phyloP scores from a whole-genome alignment of 2,888 invertebrate genomes.

The Hirudinaria manillensis region DNA sequence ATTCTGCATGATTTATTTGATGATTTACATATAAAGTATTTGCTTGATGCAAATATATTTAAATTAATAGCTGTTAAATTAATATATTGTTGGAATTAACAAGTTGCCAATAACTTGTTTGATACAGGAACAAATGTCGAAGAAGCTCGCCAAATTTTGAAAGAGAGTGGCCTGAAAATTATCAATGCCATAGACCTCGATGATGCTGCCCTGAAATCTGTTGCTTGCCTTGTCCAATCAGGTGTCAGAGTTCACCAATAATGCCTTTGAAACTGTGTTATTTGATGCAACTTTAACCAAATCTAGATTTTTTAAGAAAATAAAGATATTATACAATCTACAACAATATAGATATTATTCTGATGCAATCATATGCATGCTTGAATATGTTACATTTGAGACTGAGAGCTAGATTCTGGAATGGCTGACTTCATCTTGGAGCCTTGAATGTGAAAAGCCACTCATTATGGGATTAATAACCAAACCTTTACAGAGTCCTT shows the following conservation, averaged over 20 bases:
- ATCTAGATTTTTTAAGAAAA: neutral
- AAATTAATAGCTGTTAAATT: conserved; percentile 44
- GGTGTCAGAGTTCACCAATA: too few species aligned
- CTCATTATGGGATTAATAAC: too few species aligned
- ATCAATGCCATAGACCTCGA: conserved; percentile 78
- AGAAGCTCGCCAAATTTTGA: conserved; percentile 74
- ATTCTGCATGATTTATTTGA: neutral
- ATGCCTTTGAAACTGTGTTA: too few species aligned
- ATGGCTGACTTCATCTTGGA: too few species aligned
- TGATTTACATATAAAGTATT: neutral
- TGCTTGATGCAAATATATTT: conserved; percentile 73
- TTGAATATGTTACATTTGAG: neutral
- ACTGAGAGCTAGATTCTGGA: too few species aligned
- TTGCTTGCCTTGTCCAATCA: conserved; percentile 1
- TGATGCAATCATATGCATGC: neutral
- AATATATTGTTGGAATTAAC: too few species aligned
- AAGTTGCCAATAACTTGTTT: neutral
- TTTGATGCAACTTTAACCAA: too few species aligned
- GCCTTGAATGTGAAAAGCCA: too few species aligned
- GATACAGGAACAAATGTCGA: conserved; percentile 72
- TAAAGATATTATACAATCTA: too few species aligned
- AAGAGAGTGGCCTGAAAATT: conserved; percentile 76
- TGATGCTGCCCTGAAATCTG: conserved; percentile 80
- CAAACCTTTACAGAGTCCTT: too few species aligned
- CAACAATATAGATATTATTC: too few species aligned